phyloP scores from a whole-genome alignment of 2,797 vertebrate genomes.

The Halcyon chelicuti region DNA sequence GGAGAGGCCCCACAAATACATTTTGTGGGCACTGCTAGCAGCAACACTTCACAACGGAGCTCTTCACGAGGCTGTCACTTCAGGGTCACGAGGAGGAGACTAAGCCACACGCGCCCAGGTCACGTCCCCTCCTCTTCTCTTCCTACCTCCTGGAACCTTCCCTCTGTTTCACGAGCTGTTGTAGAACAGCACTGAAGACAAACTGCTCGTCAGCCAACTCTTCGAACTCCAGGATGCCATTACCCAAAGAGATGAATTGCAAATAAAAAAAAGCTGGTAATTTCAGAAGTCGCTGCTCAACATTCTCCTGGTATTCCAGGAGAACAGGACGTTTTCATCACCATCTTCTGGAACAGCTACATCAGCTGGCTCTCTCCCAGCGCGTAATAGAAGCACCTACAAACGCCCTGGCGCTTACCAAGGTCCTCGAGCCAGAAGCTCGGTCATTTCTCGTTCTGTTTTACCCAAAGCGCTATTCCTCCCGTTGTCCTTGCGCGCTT shows the following conservation, averaged over 20 bases:
- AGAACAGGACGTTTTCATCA: not conserved
- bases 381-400: not conserved
- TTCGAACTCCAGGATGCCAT: not conserved
- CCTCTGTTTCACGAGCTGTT: not conserved
- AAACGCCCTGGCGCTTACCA: not conserved
- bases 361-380: not conserved
- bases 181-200: not conserved
- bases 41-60: not conserved
- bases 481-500: not conserved
- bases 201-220: not conserved
- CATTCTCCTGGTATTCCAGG: not conserved
- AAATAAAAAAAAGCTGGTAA: not conserved
- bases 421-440: not conserved
- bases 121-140: not conserved
- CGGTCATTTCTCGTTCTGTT: not conserved
- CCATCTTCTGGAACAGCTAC: not conserved
- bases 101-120: not conserved
- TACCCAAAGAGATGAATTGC: not conserved
- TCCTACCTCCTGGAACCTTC: constrained; percentile 22
- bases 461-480: not conserved
- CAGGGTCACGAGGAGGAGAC: not conserved
- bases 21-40: not conserved
- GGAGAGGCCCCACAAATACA: not conserved
- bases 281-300: not conserved
- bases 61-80: not conserved